Conservation (phyloP, 2,888 invertebrate species). For the Melieria crassipennis region DNA sequence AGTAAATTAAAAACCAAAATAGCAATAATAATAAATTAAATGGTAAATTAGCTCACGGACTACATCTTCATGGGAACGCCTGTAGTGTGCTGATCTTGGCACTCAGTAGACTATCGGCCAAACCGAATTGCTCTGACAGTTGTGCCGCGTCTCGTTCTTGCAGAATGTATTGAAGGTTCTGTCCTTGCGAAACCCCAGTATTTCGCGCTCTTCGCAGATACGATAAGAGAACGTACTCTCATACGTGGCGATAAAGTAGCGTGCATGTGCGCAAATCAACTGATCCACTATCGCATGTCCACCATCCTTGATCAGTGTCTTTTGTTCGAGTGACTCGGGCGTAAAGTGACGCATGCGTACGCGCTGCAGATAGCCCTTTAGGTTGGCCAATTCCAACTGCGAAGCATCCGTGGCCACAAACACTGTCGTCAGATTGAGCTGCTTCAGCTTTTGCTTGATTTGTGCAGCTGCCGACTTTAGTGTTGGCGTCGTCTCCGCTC, state of each 20-base stretch:
- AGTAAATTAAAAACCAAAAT: no score
- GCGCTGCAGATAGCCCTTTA: conserved; percentile 57
- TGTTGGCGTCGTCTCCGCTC: conserved; percentile 79
- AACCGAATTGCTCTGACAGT: conserved; percentile 78
- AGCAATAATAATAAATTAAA: no score
- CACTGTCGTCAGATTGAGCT: conserved; percentile 70
- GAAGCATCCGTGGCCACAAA: conserved; percentile 90
- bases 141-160: conserved; percentile 69
- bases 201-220: conserved; percentile 97
- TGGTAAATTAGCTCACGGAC: no score
- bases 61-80: neutral
- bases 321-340: conserved; percentile 56
- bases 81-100: neutral
- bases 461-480: conserved; percentile 81
- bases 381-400: conserved; percentile 62
- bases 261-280: conserved; percentile 90
- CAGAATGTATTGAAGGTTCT: conserved; percentile 85
- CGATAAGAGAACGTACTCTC: conserved; percentile 97
- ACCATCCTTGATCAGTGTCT: conserved; percentile 73
- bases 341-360: conserved; percentile 55
- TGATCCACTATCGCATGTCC: conserved; percentile 94
- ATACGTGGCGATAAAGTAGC: conserved; percentile 88
- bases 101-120: conserved; percentile 72
- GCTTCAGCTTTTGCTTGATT: conserved; percentile 71
- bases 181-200: conserved; percentile 82